Evolutionary conservation across 2,797 vertebrate species (phyloP), one percentile per base, ranked within the genome.

Genomic region (Neostethus bicornis): DNA sequence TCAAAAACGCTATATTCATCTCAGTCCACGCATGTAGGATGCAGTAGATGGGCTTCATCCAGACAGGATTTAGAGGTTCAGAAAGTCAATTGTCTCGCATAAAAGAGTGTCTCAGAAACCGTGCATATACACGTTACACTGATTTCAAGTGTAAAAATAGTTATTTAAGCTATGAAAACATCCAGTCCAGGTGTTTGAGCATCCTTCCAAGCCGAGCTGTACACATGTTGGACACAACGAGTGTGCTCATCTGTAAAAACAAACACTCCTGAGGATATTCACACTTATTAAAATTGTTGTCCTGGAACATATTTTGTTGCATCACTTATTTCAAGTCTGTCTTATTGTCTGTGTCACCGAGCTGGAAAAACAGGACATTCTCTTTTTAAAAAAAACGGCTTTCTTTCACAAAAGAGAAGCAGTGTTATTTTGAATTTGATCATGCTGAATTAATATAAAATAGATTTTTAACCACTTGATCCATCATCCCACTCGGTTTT

Each of bases 271-370:
- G 29, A 28, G 23, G 16, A 32, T 47, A 52, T 51, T 52, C 38
- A 70, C 59, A 56, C 46, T 41, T 34, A 44, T 41, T 35, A 57
- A 53, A 50, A 26, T 19, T 12, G 7, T 11, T 4, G 12, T 24
- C 11, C 4, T n/a, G 24, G 25, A 31, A 14, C 5, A 21, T 56
- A 29, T 51, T 26, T 23, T 24, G 35, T 7, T 51, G 19, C 31
- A 20, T 41, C 23, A 10, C 19, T 43, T 41, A 21, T 45, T 41
- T 19, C 25, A 28, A 19, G 13, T 2, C 13, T 2, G 14, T 49
- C 4, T 37, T 28, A 29, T 24, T 16, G 28, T 20, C 29, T 13
- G 24, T 13, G 21, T 10, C 25, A 19, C 3, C n/a, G 16, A 26
- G 9, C 13, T 10, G 2, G 7, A 17, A 28, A 49, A 32, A 19